These are phyloP conservation scores for Perca fluviatilis DNA, from an alignment of 2,113 vertebrate species.

Conservation along the genomic window DNA sequence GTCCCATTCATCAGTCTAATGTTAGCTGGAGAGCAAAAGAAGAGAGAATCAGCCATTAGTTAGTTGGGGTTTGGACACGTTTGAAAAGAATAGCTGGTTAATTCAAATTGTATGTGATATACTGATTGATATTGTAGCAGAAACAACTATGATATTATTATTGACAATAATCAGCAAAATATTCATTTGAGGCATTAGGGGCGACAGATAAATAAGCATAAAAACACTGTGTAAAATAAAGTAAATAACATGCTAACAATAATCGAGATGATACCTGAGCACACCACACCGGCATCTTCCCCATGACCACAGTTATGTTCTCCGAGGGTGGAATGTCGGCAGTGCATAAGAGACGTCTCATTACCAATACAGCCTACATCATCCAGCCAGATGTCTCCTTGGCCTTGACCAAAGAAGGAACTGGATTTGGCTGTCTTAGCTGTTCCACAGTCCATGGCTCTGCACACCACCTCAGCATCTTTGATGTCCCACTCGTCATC, in stretches of 20 bases:
- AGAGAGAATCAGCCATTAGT: neutral
- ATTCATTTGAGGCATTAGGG: neutral
- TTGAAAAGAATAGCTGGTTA: neutral
- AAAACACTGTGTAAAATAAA: neutral
- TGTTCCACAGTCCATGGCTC: constrained; percentile 74
- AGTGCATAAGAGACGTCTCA: constrained; percentile 61
- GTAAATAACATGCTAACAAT: neutral
- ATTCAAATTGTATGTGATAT: neutral
- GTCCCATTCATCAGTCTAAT: constrained; percentile 62
- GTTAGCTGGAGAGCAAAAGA: constrained; percentile 37
- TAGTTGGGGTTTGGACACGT: neutral
- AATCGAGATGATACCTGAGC: constrained; percentile 66
- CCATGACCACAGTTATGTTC: constrained; percentile 62
- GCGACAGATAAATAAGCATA: neutral
- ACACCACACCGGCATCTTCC: constrained; percentile 80
- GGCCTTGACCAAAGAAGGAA: constrained; percentile 69
- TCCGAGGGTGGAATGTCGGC: constrained; percentile 39
- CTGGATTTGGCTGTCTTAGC: constrained; percentile 33
- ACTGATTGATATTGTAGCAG: neutral
- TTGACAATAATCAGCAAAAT: neutral
- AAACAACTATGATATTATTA: neutral
- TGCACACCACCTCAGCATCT: constrained; percentile 78
- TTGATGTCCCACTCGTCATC: constrained; percentile 72
- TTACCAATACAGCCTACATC: constrained; percentile 65
- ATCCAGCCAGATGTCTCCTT: constrained; percentile 63